Base-by-base conservation (phyloP, 30 jellyfish, hydroid and myxozoan species). In the Aurelia coerulea region DNA sequence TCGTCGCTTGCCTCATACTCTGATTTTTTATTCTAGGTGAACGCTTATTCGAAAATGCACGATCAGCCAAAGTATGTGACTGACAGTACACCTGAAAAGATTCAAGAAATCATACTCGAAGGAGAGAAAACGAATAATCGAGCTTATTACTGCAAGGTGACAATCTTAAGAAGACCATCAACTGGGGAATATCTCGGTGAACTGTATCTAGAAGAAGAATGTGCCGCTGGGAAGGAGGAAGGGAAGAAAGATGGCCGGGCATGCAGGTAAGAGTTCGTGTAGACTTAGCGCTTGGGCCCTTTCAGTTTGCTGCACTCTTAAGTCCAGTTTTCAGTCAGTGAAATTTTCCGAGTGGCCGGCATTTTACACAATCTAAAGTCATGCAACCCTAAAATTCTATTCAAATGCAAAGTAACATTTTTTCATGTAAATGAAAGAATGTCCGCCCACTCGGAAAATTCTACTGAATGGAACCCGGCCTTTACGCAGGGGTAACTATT, bases 121-220 rank as follows among this genome's bases (percentile, higher is more conserved):
- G 99, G 99, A 39, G 99, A 95, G 65, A 88, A 88, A 75, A 95
- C 97, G 46, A 95, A 95, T 81, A 95, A 88, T 71, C 97, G 99
- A n/a, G 91, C 99, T 1, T 95, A 95, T 81, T 95, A 79, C 46
- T 95, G 99, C 89, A 84, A 91, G 60, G 99, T 95, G 33, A 95
- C 99, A 29, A 95, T 95, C 14, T 88, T 84, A 74, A 60, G 97
- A 71, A 85, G 99, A 18, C 90, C 96, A 2, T 95, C 99, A 17
- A 95, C 99, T 1, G 99, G 99, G 29, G 99, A 95, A 79, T 95
- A 95, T 74, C 89, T 95, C 29, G 99, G 99, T 31, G 99, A 95
- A 69, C 79, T 95, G 70, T 95, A 95, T 73, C 77, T 95, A 37
- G 99, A 95, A 56, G 99, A 95, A 73, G 98, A 93, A 65, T 46